Evolutionary conservation across 2,113 vertebrate genomes (phyloP).

Genomic region (Xenus cinereus): DNA sequence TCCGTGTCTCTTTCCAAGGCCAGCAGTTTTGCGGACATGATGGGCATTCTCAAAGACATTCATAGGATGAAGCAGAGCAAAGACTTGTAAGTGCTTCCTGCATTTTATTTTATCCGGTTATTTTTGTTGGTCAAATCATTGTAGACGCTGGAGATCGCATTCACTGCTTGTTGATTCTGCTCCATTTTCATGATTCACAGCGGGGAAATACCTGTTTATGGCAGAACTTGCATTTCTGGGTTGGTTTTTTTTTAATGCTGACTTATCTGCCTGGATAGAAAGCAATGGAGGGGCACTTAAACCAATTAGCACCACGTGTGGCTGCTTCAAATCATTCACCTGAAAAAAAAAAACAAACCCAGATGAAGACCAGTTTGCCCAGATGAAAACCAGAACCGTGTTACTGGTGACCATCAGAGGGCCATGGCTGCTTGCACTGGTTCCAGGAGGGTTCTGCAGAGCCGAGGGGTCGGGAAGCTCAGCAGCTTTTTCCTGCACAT

Average conservation of each 20-base stretch:
- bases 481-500: not conserved
- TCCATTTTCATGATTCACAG: rapidly evolving
- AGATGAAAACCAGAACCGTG: not conserved
- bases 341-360: not conserved
- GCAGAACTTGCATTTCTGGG: not conserved
- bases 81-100: slow-evolving; percentile 82
- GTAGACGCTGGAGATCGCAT: rapidly evolving
- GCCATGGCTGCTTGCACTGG: not conserved
- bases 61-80: slow-evolving; percentile 97
- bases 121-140: too few species aligned
- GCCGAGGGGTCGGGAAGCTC: not conserved
- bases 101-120: not conserved
- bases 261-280: not conserved
- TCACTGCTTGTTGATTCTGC: not conserved
- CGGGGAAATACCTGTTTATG: too few species aligned
- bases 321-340: not conserved
- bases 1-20: slow-evolving; percentile 94
- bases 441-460: not conserved
- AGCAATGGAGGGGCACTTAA: not conserved
- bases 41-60: slow-evolving; percentile 98
- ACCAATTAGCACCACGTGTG: not conserved
- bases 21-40: slow-evolving; percentile 98
- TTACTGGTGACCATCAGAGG: not conserved
- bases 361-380: not conserved
- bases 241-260: not conserved